A percentile compares a stretch with the other conserved stretches of the same genome.
These are phyloP conservation scores for Phragmatobia fuliginosa DNA, from an alignment of 2,888 invertebrate genomes.

Conservation along the genomic window DNA sequence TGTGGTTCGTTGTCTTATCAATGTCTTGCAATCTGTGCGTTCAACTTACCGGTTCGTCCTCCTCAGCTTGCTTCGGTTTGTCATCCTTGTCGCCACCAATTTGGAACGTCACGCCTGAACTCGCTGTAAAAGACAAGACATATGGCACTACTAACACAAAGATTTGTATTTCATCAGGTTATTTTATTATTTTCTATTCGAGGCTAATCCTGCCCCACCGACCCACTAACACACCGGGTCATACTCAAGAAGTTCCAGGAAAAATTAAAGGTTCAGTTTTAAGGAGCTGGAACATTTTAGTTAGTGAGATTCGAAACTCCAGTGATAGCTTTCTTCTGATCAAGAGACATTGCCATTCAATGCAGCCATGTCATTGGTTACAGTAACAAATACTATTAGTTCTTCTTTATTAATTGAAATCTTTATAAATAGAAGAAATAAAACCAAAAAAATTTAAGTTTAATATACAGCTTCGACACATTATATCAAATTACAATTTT, in stretches of 20 bases:
- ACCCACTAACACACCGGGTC: no score
- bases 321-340: no score
- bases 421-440: background rate
- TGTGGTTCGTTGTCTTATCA: slow-evolving; percentile 59
- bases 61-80: slow-evolving; percentile 84
- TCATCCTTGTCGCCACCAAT: slow-evolving; percentile 88
- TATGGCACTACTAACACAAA: background rate
- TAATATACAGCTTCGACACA: background rate
- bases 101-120: slow-evolving; percentile 89
- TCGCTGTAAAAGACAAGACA: slow-evolving; percentile 66
- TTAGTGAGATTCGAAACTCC: no score
- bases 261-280: no score
- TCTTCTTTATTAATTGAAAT: no score
- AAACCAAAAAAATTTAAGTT: background rate
- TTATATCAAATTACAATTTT: background rate
- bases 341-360: no score
- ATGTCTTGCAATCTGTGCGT: slow-evolving; percentile 42
- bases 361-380: no score
- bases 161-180: background rate
- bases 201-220: no score
- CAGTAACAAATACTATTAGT: no score
- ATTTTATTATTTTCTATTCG: no score
- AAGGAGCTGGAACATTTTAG: no score
- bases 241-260: no score
- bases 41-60: slow-evolving; percentile 84